phyloP scores from a whole-genome alignment of 2,797 vertebrate genomes.

The Rhadinocentrus ornatus region DNA sequence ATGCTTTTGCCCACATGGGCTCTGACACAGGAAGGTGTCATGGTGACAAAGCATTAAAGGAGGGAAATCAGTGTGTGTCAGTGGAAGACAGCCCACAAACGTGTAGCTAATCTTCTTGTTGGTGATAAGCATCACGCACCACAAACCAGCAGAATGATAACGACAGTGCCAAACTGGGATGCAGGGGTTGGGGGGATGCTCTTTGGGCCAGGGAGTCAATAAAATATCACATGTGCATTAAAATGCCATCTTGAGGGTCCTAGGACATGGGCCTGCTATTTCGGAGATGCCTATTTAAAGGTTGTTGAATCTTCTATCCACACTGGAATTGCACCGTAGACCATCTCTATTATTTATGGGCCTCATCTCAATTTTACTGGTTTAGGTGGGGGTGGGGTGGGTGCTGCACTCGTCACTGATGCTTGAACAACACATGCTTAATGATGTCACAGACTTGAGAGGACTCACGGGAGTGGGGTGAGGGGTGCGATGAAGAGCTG shows the following conservation, averaged over 20 bases:
- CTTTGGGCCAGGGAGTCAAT: conserved; percentile 52
- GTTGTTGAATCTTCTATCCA: conserved; percentile 79
- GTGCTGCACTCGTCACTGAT: conserved; percentile 56
- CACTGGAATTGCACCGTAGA: conserved; percentile 78
- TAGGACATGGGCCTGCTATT: conserved; percentile 70
- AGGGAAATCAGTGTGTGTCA: conserved; percentile 44
- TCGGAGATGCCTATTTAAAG: conserved; percentile 85
- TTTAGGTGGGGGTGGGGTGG: conserved; percentile 68
- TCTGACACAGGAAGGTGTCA: conserved; percentile 41
- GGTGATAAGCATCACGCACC: conserved; percentile 64
- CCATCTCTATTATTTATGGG: conserved; percentile 87
- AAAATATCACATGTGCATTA: conserved; percentile 82
- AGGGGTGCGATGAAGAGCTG: conserved; percentile 25
- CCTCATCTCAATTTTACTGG: conserved; percentile 82
- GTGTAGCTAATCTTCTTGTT: conserved; percentile 37
- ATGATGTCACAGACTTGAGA: conserved; percentile 76
- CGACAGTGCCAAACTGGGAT: conserved; percentile 33
- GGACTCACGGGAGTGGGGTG: conserved; percentile 44
- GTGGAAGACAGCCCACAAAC: conserved; percentile 37
- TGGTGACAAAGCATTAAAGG: conserved; percentile 51
- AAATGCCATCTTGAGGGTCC: conserved; percentile 72
- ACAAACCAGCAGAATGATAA: conserved; percentile 65
- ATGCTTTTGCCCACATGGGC: conserved; percentile 36
- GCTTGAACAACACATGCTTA: conserved; percentile 70
- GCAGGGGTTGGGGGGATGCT: conserved; percentile 5